Conservation (phyloP, 2,113 vertebrate species). For the Tautogolabrus adspersus region DNA sequence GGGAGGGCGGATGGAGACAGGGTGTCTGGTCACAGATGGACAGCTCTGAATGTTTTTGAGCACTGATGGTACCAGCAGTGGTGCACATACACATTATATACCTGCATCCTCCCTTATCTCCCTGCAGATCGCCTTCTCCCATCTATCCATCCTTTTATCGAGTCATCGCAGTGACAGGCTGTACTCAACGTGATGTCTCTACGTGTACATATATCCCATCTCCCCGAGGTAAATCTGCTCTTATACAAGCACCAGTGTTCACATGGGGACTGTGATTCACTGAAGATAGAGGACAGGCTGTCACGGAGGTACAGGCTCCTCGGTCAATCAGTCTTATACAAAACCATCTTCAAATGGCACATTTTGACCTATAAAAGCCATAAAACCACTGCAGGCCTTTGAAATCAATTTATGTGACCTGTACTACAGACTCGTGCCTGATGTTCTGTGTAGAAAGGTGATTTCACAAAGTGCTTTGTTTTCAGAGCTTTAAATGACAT, state of each 20-base stretch:
- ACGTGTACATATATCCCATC: slow-evolving; percentile 48
- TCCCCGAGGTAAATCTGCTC: slow-evolving; percentile 58
- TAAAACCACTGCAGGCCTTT: slow-evolving; percentile 29
- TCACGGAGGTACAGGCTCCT: slow-evolving; percentile 33
- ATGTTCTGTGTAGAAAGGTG: slow-evolving; percentile 1
- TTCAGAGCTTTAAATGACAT: not conserved
- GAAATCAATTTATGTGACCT: slow-evolving; percentile 32
- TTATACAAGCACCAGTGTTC: slow-evolving; percentile 44
- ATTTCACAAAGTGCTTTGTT: slow-evolving; percentile 26
- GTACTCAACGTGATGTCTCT: slow-evolving; percentile 39
- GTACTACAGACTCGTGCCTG: not conserved
- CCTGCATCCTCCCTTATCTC: slow-evolving; percentile 46
- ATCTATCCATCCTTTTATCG: slow-evolving; percentile 63
- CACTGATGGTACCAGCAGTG: slow-evolving; percentile 27
- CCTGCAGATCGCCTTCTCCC: slow-evolving; percentile 50
- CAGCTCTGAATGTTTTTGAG: slow-evolving; percentile 52
- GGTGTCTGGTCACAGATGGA: slow-evolving; percentile 62
- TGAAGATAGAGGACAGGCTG: slow-evolving; percentile 60
- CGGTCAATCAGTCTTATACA: slow-evolving; percentile 39
- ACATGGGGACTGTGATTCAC: slow-evolving; percentile 45
- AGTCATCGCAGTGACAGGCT: slow-evolving; percentile 57
- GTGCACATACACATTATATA: slow-evolving; percentile 40
- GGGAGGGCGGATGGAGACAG: slow-evolving; percentile 16
- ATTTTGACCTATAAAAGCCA: slow-evolving; percentile 40
- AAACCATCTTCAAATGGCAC: slow-evolving; percentile 27